Conservation (phyloP, 2,888 invertebrate species). For the Furcula furcula region DNA sequence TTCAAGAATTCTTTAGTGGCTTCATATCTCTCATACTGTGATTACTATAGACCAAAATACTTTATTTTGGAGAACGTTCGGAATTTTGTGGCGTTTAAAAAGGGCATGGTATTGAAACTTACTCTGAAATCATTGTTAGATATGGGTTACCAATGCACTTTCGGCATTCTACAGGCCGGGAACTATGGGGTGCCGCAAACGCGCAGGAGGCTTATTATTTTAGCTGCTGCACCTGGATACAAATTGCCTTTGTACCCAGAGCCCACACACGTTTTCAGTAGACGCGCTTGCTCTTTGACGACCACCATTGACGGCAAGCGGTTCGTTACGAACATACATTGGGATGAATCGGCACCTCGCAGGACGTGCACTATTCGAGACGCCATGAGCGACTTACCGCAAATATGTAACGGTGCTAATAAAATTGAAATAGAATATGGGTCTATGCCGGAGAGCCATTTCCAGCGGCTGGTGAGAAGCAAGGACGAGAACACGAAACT, state of each 20-base stretch:
- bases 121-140: slow-evolving; percentile 87
- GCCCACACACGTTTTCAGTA: slow-evolving; percentile 89
- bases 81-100: slow-evolving; percentile 92
- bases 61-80: slow-evolving; percentile 93
- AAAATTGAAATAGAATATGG: slow-evolving; percentile 87
- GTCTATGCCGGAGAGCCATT: slow-evolving; percentile 86
- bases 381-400: slow-evolving; percentile 91
- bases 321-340: slow-evolving; percentile 79
- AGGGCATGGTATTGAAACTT: slow-evolving; percentile 90
- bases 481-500: slow-evolving; percentile 79
- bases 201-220: slow-evolving; percentile 87
- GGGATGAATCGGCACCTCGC: slow-evolving; percentile 87
- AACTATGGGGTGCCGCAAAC: slow-evolving; percentile 93
- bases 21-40: slow-evolving; percentile 91
- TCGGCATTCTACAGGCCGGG: slow-evolving; percentile 93
- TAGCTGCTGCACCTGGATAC: slow-evolving; percentile 92
- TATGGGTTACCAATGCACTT: slow-evolving; percentile 94
- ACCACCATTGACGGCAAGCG: slow-evolving; percentile 70
- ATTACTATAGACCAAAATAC: slow-evolving; percentile 91
- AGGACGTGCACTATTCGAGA: slow-evolving; percentile 90
- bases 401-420: slow-evolving; percentile 87
- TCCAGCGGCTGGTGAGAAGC: slow-evolving; percentile 87
- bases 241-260: slow-evolving; percentile 89
- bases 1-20: slow-evolving; percentile 93
- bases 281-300: slow-evolving; percentile 83